phyloP scores from a whole-genome alignment of 2,888 invertebrate species.

The Lycaena phlaeas region DNA sequence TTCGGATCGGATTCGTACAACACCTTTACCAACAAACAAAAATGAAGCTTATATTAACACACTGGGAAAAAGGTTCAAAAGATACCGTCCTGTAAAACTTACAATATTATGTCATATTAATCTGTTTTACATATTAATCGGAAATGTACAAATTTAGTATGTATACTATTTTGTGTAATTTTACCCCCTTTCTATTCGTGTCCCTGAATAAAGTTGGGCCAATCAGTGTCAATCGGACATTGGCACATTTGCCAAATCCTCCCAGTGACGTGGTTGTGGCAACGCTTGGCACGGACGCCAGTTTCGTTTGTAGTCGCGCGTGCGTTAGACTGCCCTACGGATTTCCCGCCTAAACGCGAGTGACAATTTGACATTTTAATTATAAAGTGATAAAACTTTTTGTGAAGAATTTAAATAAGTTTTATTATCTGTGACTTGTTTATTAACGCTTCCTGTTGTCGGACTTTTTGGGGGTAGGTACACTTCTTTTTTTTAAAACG shows the following conservation, averaged over 20 bases:
- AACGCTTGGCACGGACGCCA: conserved; percentile 31
- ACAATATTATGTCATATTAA: too few species aligned
- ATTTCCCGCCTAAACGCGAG: conserved; percentile 48
- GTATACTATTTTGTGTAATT: too few species aligned
- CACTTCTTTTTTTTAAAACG: not conserved
- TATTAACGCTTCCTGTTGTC: not conserved
- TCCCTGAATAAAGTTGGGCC: not conserved
- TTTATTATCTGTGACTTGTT: conserved; percentile 9
- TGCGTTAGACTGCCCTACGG: conserved; percentile 44
- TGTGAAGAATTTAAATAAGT: conserved; percentile 25
- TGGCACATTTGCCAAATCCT: conserved; percentile 32
- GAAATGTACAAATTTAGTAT: too few species aligned
- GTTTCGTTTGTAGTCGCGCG: conserved; percentile 53
- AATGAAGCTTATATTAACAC: too few species aligned
- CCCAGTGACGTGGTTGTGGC: conserved; percentile 33
- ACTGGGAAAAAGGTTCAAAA: too few species aligned
- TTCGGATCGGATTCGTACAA: too few species aligned
- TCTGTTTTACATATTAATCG: too few species aligned
- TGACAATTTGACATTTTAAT: conserved; percentile 41
- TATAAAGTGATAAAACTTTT: conserved; percentile 10
- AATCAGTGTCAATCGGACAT: conserved; percentile 6
- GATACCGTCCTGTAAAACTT: too few species aligned
- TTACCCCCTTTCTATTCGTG: not conserved
- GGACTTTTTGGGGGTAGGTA: not conserved
- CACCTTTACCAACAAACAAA: too few species aligned